Evolutionary conservation across 2,797 vertebrate genomes (phyloP), one percentile per base, ranked within the genome.

Genomic region (Odontamblyopus rebecca): DNA sequence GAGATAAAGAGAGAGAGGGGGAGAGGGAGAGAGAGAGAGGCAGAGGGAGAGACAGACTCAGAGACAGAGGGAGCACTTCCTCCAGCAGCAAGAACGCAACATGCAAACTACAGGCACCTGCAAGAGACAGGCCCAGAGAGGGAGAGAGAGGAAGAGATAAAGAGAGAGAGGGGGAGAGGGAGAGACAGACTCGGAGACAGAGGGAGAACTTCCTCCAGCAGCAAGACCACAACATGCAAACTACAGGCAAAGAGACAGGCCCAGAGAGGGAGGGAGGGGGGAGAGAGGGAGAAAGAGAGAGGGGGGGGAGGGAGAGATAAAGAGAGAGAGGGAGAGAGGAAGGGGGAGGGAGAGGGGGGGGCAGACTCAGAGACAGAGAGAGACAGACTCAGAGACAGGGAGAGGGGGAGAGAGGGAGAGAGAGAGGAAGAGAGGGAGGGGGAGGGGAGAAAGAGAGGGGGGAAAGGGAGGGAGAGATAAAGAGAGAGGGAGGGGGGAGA

Each of bases 1-100:
- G 5, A 3, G 57, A 29, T 11, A 60, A 4, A 13, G 27, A 30
- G 3, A 5, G 23, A 12, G 27, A 51, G 2, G 7, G 6, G 1
- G 4, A 74, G 81, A 84, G 84, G 83, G 80, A 71, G 73, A 63
- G 72, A 83, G 75, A 29, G 26, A 15, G 76, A 80, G 70, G 29
- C 11, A 4, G 59, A 29, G 4, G 13, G 13, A 60, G 1, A 13
- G 9, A 12, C 80, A 78, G 70, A 13, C 1, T 1, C 8, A 48
- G 57, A 48, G 44, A 48, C 13, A 12, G 13, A 48, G 44, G 2
- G 1, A n/a, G n/a, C n/a, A 23, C 23, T 23, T 23, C 23, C 23
- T 23, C 23, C 23, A 23, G 23, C 23, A 23, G 23, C 23, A 23
- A 23, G 23, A 23, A 0, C 23, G 1, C 23, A 23, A 23, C 23